phyloP scores from a whole-genome alignment of 2,888 invertebrate genomes.

The Leptinotarsa tumamoca region DNA sequence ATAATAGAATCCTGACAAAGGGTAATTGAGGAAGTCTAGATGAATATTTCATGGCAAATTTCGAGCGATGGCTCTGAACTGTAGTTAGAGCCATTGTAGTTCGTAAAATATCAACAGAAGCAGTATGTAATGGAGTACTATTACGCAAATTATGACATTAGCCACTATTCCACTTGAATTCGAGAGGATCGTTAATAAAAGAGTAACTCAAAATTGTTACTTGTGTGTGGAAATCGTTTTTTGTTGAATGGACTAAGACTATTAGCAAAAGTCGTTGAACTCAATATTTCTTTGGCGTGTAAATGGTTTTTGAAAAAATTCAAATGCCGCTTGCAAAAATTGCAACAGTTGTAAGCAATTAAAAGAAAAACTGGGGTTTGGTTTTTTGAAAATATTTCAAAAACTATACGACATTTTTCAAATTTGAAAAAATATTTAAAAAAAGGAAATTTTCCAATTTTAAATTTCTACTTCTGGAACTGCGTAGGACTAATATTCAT shows the following conservation, averaged over 20 bases:
- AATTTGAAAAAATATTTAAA: too few species aligned
- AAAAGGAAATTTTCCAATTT: too few species aligned
- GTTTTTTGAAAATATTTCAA: too few species aligned
- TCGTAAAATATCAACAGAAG: constrained; percentile 21
- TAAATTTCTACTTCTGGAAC: too few species aligned
- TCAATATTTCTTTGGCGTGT: too few species aligned
- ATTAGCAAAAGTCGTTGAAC: background rate
- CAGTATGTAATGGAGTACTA: background rate
- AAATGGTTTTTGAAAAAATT: too few species aligned
- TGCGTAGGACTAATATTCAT: too few species aligned
- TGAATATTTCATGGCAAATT: constrained; percentile 26
- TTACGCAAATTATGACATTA: constrained; percentile 21
- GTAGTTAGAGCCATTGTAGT: constrained; percentile 4
- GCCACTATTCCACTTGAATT: background rate
- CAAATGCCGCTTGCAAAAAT: too few species aligned
- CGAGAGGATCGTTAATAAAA: background rate
- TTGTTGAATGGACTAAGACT: background rate
- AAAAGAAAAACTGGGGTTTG: too few species aligned
- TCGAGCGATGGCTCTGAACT: constrained; percentile 14
- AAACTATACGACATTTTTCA: too few species aligned
- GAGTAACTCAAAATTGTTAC: background rate
- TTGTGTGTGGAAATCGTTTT: background rate
- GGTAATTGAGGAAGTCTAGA: constrained; percentile 28
- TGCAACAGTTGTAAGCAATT: too few species aligned
- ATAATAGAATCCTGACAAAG: constrained; percentile 23